A percentile compares a stretch with the other conserved stretches of the same genome.
phyloP scores from a whole-genome alignment of 2,888 invertebrate genomes.

The Drosophila putrida region DNA sequence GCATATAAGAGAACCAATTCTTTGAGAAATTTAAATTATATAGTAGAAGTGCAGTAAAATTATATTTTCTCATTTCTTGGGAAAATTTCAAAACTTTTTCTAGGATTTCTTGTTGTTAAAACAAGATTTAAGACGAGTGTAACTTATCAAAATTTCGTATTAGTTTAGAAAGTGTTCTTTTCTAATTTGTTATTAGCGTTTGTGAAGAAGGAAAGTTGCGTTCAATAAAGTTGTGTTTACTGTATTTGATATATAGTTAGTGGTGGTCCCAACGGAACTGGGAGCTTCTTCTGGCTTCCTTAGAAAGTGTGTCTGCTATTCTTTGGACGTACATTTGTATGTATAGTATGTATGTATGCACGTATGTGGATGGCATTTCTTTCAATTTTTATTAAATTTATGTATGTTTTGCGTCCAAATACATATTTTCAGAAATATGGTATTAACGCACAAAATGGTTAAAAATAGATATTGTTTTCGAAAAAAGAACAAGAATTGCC shows the following conservation, averaged over 20 bases:
- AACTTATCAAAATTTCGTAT: slow-evolving; percentile 4
- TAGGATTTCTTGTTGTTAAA: not conserved
- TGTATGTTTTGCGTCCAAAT: slow-evolving; percentile 63
- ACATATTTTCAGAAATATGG: slow-evolving; percentile 75
- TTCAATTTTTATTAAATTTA: slow-evolving; percentile 68
- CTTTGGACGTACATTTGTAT: not conserved
- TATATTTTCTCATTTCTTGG: not conserved
- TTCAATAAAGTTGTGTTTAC: slow-evolving; percentile 21
- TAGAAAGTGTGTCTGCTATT: slow-evolving; percentile 21
- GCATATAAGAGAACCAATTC: not conserved
- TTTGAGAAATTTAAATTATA: not conserved
- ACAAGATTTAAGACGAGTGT: not conserved
- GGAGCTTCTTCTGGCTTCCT: slow-evolving; percentile 19
- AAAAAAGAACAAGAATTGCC: slow-evolving; percentile 63
- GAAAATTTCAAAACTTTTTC: not conserved
- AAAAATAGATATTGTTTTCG: slow-evolving; percentile 74
- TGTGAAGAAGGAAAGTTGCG: not conserved
- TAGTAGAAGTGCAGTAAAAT: not conserved
- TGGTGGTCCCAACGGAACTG: slow-evolving; percentile 8
- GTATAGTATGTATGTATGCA: not conserved
- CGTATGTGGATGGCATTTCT: slow-evolving; percentile 49
- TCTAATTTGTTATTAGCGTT: not conserved
- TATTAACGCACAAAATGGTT: slow-evolving; percentile 78
- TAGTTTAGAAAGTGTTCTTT: not conserved
- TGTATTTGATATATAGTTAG: slow-evolving; percentile 17